Base-by-base conservation (phyloP, 2,113 vertebrate genomes). In the Sceloporus undulatus region DNA sequence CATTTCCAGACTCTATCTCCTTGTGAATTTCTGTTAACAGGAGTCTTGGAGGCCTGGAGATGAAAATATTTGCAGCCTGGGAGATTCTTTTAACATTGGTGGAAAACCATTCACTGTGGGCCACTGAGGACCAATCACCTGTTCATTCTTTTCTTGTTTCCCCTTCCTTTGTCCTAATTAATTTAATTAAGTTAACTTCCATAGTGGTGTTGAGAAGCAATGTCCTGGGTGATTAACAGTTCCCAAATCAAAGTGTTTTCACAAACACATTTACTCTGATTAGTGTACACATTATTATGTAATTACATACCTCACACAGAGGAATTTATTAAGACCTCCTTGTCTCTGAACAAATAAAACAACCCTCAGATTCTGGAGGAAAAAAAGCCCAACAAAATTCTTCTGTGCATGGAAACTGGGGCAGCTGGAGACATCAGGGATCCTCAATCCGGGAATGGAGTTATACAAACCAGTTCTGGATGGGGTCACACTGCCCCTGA, bases 241-340 rank as follows among this genome's bases (percentile, higher is more conserved):
- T 97, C 97, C 97, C 97, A 97, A 96, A 97, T 97, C 96, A 97
- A 97, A 96, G 97, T 97, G 96, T 97, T 97, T 97, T 96, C 97
- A 97, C 97, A 97, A 97, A 97, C 96, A 97, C 97, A 97, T 97
- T 97, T 97, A 97, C 97, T 95, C 96, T 97, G 97, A 97, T 97
- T 97, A 97, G 97, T 97, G 97, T 97, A 97, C 96, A 97, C 97
- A 97, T 97, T 97, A 97, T 97, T 97, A 97, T 97, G 97, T 97
- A 97, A 97, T 97, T 97, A 97, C 97, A 97, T 96, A 97, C 95
- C 97, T 97, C 96, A 96, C 97, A 97, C 97, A 96, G 96, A 97
- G 97, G 97, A 97, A 97, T 97, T 97, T 97, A 97, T 97, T 97
- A 96, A 95, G 97, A 95, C 95, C 96, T 96, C 94, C 96, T 97